These are phyloP conservation scores for Leucania comma DNA, from an alignment of 2,888 invertebrate genomes.

Conservation along the genomic window DNA sequence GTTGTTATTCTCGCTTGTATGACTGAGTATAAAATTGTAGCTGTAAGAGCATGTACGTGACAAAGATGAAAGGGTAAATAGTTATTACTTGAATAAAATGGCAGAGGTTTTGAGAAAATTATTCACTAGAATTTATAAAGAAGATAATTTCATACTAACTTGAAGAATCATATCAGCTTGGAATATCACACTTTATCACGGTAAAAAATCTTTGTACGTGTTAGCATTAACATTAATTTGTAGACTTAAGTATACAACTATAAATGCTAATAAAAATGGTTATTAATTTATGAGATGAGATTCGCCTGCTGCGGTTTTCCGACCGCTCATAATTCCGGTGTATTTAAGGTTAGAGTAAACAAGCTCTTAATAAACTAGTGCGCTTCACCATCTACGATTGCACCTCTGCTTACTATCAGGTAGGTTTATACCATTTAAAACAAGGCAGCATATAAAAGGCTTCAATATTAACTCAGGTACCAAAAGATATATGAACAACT, in stretches of 20 bases:
- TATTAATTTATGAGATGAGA: neutral
- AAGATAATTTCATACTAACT: neutral
- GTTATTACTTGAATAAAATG: neutral
- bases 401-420: too few species aligned
- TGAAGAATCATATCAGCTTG: neutral
- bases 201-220: too few species aligned
- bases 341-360: too few species aligned
- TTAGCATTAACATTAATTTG: too few species aligned
- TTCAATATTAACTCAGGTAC: slow-evolving; percentile 28
- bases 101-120: too few species aligned
- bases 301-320: neutral
- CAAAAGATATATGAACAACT: slow-evolving; percentile 44
- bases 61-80: neutral
- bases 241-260: neutral
- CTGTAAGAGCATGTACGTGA: neutral
- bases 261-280: neutral
- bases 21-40: neutral
- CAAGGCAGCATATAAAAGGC: slow-evolving; percentile 17
- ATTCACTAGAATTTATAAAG: neutral
- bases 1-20: slow-evolving; percentile 17
- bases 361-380: too few species aligned
- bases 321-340: too few species aligned
- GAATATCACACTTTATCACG: neutral
- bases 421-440: neutral
- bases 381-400: too few species aligned